Conservation (phyloP, 2,797 vertebrate species). For the Gephyroberyx darwinii region DNA sequence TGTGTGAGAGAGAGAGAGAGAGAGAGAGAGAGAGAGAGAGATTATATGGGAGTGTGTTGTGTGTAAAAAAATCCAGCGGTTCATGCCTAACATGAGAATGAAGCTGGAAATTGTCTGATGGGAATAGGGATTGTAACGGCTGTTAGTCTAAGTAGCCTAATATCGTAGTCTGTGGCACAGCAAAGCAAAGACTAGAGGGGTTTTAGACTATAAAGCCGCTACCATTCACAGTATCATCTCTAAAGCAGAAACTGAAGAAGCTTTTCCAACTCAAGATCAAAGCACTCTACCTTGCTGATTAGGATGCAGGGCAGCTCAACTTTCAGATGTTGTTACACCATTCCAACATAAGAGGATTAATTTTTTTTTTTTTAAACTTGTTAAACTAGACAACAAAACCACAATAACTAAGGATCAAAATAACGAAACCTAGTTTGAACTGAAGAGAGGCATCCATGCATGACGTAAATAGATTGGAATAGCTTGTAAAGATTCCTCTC, state of each 20-base stretch:
- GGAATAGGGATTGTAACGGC: conserved; percentile 53
- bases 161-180: conserved; percentile 44
- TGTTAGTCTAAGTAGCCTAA: conserved; percentile 58
- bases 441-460: conserved; percentile 43
- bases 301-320: conserved; percentile 67
- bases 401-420: conserved; percentile 66
- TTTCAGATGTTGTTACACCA: conserved; percentile 50
- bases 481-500: conserved; percentile 43
- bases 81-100: conserved; percentile 34
- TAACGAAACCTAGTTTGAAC: conserved; percentile 50
- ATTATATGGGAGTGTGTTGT: conserved; percentile 1
- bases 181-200: conserved; percentile 40
- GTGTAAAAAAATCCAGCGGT: conserved; percentile 39
- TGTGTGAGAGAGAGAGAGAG: conserved; percentile 1
- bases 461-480: conserved; percentile 58
- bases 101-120: conserved; percentile 37
- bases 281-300: conserved; percentile 74
- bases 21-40: no score
- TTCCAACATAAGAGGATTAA: conserved; percentile 73
- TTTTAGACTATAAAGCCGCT: conserved; percentile 57
- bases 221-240: conserved; percentile 38
- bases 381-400: conserved; percentile 72
- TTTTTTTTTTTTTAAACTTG: no score
- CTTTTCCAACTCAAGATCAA: conserved; percentile 68
- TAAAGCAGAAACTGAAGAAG: conserved; percentile 47